Evolutionary conservation across 2,797 vertebrate species (phyloP), one percentile per base, ranked within the genome.

Genomic region (Eulemur albifrons): DNA sequence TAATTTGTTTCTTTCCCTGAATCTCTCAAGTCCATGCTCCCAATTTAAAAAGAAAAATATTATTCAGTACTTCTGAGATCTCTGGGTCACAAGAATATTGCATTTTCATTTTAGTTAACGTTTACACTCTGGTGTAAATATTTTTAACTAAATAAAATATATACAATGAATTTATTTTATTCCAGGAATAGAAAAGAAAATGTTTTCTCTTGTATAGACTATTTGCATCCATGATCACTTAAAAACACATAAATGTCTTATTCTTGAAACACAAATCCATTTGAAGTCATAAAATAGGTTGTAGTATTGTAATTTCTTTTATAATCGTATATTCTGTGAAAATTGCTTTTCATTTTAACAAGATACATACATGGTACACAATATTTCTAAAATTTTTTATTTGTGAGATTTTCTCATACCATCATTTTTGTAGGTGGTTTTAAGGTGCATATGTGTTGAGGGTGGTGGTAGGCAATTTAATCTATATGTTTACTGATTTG

Each of bases 1-100:
- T 97, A 98, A 98, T 97, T 98, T 97, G 69, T 95, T 93, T 95
- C 85, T 95, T 97, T 97, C 70, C 54, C 69, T 96, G 96, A 95
- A 97, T 95, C n/a, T 97, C 65, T 97, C 89, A 95, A 85, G 54
- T 17, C n/a, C 80, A 20, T 96, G 30, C 84, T 95, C 63, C 23
- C 52, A 96, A 93, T 92, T 61, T 7, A 10, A 87, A 93, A 84
- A 84, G 73, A 86, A 77, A 76, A 94, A 32, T 38, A 30, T 67
- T 86, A 43, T 65, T 96, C n/a, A 54, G 11, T 85, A 21, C 30
- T 90, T 94, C n/a, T 88, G 50, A 84, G 18, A 9, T 93, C 35
- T 91, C 73, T 88, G 9, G 35, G 38, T 95, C 25, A 82, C 10
- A 89, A 45, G 5, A 80, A 96, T 84, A 90, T 52, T 89, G 1